Evolutionary conservation across 2,113 vertebrate species (phyloP).

Genomic region (Chaenogobius annularis): DNA sequence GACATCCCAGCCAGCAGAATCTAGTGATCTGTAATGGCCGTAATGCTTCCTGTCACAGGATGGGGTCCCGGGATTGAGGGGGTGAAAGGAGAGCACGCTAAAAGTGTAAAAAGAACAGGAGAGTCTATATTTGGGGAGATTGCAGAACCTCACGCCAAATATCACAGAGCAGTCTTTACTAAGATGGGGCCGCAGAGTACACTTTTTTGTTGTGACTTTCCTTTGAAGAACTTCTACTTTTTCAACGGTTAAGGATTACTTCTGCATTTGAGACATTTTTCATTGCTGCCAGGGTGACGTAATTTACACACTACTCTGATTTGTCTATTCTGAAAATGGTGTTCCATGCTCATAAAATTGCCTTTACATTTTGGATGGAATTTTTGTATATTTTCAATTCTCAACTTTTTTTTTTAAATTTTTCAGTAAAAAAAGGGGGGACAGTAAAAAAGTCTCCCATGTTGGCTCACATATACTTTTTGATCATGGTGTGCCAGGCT

Average conservation of each 20-base stretch:
- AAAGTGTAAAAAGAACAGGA: slow-evolving; percentile 45
- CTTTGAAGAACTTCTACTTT: too few relatives aligned
- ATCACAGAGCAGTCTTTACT: slow-evolving; percentile 44
- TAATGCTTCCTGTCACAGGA: slow-evolving; percentile 73
- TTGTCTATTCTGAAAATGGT: too few relatives aligned
- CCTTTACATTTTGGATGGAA: too few relatives aligned
- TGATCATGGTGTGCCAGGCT: too few relatives aligned
- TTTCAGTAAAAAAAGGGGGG: too few relatives aligned
- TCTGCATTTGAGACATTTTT: neutral
- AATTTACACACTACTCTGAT: too few relatives aligned
- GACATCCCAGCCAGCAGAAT: slow-evolving; percentile 64
- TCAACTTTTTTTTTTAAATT: too few relatives aligned
- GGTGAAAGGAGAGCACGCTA: slow-evolving; percentile 39
- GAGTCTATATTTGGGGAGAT: slow-evolving; percentile 39
- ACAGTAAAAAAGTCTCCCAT: too few relatives aligned
- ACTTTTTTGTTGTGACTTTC: slow-evolving; percentile 32
- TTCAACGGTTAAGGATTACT: neutral
- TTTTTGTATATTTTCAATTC: too few relatives aligned
- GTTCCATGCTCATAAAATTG: too few relatives aligned
- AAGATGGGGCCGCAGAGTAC: slow-evolving; percentile 24
- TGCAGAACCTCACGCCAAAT: slow-evolving; percentile 51
- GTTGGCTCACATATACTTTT: too few relatives aligned
- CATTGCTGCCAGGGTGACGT: too few relatives aligned
- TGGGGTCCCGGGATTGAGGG: slow-evolving; percentile 36
- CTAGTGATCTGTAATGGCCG: slow-evolving; percentile 69